Evolutionary conservation across 2,113 vertebrate genomes (phyloP), one percentile per base, ranked within the genome.

Genomic region (Salvelinus namaycush): DNA sequence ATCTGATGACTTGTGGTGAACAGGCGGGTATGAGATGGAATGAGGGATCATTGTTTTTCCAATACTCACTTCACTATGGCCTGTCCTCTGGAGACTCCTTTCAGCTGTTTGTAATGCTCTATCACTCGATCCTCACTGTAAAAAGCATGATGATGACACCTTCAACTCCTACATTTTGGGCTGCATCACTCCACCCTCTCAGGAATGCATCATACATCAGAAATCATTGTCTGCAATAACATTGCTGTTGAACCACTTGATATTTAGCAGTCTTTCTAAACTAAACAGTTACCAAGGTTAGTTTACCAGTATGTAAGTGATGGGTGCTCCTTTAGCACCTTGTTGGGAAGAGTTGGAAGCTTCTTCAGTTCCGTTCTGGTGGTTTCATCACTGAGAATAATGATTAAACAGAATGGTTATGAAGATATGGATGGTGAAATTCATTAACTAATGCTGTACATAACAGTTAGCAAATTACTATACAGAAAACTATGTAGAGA

Each of bases 251-350:
- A 14, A 18, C 12, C 51, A 54, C 51, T 14, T 51, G 1, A 2
- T 51, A 51, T 51, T 51, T 4, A 14, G 49, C 49, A 18, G 13
- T 54, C 16, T 54, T 54, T 51, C 49, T 5, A 39, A 39, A 39
- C 39, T 39, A 11, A 44, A 3, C 39, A 11, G 39, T 44, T 44
- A 44, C 39, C n/a, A 48, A 44, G 11, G 26, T 27, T 5, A 72
- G 13, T 69, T 4, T 90, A 99, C 98, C 98, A 99, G 92, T 99
- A 99, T 70, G 97, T 97, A 0, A 99, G 93, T 27, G 97, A 99
- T 1, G 98, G 97, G 86, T 99, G 98, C 77, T 99, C 98, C 92
- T 99, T 98, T 83, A 99, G 94, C 0, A 96, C 97, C 81, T 97
- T 98, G 26, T 97, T 99, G 76, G 98, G 97, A 68, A 99, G 94